These are phyloP conservation scores for Albula glossodonta DNA, from an alignment of 2,113 vertebrate genomes.

Conservation along the genomic window DNA sequence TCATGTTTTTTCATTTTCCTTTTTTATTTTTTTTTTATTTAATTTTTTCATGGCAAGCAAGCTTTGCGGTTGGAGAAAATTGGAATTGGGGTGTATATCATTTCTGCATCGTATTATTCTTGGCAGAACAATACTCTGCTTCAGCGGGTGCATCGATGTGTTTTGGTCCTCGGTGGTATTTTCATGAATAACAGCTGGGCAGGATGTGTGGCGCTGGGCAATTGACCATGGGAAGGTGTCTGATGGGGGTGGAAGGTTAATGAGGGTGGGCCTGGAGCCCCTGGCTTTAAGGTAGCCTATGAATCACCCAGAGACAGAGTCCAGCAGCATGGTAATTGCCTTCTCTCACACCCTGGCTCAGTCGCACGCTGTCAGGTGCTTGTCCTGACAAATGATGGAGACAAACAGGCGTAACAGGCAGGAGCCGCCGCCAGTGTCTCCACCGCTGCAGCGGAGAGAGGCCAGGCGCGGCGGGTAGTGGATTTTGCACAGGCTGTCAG, in stretches of 20 bases:
- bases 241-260: neutral
- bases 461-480: neutral
- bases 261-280: neutral
- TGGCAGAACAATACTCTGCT: conserved; percentile 1
- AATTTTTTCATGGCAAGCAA: neutral
- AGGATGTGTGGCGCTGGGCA: neutral
- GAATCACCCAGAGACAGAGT: conserved; percentile 10
- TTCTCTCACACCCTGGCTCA: conserved; percentile 27
- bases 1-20: neutral
- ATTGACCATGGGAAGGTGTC: conserved; percentile 11
- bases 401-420: neutral
- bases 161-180: conserved; percentile 5
- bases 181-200: conserved; percentile 14
- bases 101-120: conserved; percentile 10
- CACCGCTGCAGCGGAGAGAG: neutral
- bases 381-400: conserved; percentile 29
- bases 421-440: too few relatives aligned
- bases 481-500: neutral
- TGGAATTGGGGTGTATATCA: conserved; percentile 1
- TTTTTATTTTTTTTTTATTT: neutral
- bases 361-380: conserved; percentile 21
- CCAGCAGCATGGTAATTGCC: conserved; percentile 43
- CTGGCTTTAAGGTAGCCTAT: neutral
- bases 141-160: neutral
- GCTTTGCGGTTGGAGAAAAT: neutral